Base-by-base conservation (phyloP, 2,113 vertebrate species). In the Phocoena phocoena region DNA sequence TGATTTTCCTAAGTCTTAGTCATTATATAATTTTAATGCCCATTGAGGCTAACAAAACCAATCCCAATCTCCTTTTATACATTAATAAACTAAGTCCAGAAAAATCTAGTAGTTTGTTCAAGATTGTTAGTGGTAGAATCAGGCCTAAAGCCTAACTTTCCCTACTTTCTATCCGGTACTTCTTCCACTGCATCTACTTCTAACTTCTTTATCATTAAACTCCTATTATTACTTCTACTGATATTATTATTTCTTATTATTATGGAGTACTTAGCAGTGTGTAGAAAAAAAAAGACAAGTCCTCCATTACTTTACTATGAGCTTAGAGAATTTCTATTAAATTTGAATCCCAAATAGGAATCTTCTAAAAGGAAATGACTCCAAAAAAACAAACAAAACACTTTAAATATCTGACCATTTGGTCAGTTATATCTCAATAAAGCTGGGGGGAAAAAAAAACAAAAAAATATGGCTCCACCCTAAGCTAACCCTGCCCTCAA, bases 281-380 rank as follows among this genome's bases (percentile, higher is more conserved):
- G 65, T 10, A 88, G 23, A 36, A 92, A 21, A 86, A 93, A 93
- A 58, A 68, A 8, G 38, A 53, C n/a, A 81, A 50, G 17, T 68
- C 11, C n/a, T 90, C 77, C 1, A 2, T 83, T 73, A 95, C 41
- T 62, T 7, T 17, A 95, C 18, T 33, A 26, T 71, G n/a, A 76
- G 8, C 15, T 26, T 18, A 92, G 41, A 96, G n/a, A 89, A 17
- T 47, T 65, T 77, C 17, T 50, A 12, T 91, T 36, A 95, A 60
- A 41, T 88, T 17, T 94, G 41, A 93, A 90, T 77, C n/a, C 20
- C 68, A 92, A 93, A 79, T 4, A 93, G n/a, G 6, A 95, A 90
- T 44, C 55, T 47, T 83, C 67, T 74, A 36, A 89, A 94, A 88
- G 60, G 26, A 73, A 25, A 53, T 4, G 50, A 21, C 26, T 25